Base-by-base conservation (phyloP, 2,888 invertebrate genomes). In the Hecatera dysodea region DNA sequence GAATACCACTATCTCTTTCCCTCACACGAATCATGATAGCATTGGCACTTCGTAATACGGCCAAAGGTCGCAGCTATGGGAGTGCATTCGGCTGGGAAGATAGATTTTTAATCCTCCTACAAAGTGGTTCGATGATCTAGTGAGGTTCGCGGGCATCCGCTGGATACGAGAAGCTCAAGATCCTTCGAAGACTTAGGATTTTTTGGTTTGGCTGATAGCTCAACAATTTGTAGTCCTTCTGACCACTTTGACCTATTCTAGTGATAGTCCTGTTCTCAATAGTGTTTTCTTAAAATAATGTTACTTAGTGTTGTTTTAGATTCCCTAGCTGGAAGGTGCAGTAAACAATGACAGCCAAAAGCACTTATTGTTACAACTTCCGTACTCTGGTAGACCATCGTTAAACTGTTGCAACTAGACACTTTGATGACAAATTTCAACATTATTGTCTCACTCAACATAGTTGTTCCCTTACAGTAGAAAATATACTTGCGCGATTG, bases 331-430 rank as follows among this genome's bases (percentile, higher is more conserved):
- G 24, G 24, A 44, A 24, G 24, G 6, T n/a, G 36, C 39, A 53
- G 42, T 75, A 42, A 53, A 60, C 33, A 33, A 17, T 55, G 60
- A 60, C 19, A 68, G 59, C 48, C 42, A 33, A 60, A 48, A 67
- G 76, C 76, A 59, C 76, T 73, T 33, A 33, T 29, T 17, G 53
- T 75, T 46, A 73, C 67, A 27, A 59, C 67, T 59, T 75, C 72
- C 75, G 17, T 15, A 29, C 24, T 67, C 67, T 22, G 17, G 17
- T 17, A 39, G 19, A 44, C 46, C 5, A 17, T 29, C 39, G 12
- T 75, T 67, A 75, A 42, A 19, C 19, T 29, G 42, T 44, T 48
- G 53, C 75, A 44, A 29, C 36, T 27, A 36, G 29, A 53, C 75
- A 29, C 57, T 67, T 50, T n/a, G 15, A 57, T 27, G 50, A 57